phyloP scores from a whole-genome alignment of 2,888 invertebrate species.

The Baronia brevicornis region DNA sequence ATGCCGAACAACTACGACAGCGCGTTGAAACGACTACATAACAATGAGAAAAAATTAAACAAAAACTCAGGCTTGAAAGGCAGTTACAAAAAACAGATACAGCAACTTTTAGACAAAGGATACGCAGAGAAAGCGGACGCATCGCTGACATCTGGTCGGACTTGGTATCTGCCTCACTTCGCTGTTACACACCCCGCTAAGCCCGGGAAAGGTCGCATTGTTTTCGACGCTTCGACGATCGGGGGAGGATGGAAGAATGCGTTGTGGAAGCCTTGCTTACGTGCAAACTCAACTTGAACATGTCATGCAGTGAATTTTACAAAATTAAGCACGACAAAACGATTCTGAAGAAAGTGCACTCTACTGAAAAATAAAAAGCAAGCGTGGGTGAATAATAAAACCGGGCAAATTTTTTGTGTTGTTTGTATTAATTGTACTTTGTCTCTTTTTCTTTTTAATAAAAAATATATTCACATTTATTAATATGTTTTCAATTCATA shows the following conservation, averaged over 20 bases:
- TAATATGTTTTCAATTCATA: too few relatives aligned
- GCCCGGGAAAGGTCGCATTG: conserved; percentile 16
- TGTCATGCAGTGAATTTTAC: conserved; percentile 12
- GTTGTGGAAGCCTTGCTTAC: conserved; percentile 11
- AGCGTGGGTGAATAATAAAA: conserved; percentile 10
- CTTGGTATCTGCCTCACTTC: conserved; percentile 19
- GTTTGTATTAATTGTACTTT: too few relatives aligned
- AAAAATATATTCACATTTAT: too few relatives aligned
- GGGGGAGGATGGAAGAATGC: conserved; percentile 11
- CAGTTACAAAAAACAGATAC: not conserved
- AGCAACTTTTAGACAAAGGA: not conserved
- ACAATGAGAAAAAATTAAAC: conserved; percentile 4
- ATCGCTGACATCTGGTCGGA: too few relatives aligned
- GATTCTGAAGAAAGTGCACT: conserved; percentile 12
- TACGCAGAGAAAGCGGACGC: too few relatives aligned
- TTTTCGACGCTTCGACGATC: conserved; percentile 18
- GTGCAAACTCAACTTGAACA: conserved; percentile 10
- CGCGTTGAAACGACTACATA: conserved; percentile 2
- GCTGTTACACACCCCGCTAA: conserved; percentile 16
- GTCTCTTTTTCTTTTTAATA: too few relatives aligned
- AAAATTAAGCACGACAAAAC: conserved; percentile 10
- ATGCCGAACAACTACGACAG: conserved; percentile 7
- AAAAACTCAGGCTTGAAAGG: conserved; percentile 6
- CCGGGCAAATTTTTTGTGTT: conserved; percentile 5
- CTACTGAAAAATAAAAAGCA: conserved; percentile 13